Evolutionary conservation across 2,888 invertebrate species (phyloP).

Genomic region (Dugesia japonica): DNA sequence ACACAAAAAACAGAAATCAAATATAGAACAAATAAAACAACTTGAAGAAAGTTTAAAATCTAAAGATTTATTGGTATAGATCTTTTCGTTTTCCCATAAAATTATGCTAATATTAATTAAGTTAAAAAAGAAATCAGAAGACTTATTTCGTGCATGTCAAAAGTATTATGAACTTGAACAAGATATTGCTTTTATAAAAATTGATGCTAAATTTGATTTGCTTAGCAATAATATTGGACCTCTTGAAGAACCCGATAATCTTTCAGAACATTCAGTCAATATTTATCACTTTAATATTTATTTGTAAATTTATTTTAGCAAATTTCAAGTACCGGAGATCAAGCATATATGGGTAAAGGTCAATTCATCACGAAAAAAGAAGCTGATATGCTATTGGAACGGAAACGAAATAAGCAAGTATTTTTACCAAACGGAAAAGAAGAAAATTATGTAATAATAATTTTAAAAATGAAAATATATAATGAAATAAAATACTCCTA

Average conservation of each 20-base stretch:
- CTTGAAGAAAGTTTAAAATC: background rate
- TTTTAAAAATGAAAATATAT: too few species aligned
- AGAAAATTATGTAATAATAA: background rate
- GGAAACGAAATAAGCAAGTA: background rate
- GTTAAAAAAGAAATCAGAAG: conserved; percentile 39
- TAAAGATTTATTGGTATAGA: background rate
- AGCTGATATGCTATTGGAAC: background rate
- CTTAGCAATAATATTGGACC: conserved; percentile 37
- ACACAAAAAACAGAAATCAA: background rate
- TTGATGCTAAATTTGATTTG: conserved; percentile 46
- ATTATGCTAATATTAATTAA: too few species aligned
- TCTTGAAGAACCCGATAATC: background rate
- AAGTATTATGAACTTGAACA: conserved; percentile 47
- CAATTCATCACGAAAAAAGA: background rate
- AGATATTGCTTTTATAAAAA: conserved; percentile 47
- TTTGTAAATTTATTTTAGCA: too few species aligned
- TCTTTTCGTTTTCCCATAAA: too few species aligned
- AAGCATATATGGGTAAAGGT: background rate
- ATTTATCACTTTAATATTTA: background rate
- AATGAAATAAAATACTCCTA: too few species aligned
- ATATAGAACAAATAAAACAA: background rate
- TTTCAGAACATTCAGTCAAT: background rate
- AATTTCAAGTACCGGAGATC: background rate
- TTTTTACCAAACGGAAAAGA: background rate
- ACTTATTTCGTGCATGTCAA: conserved; percentile 44